Conservation (phyloP, 2,113 vertebrate genomes). For the Oncorhynchus clarkii region DNA sequence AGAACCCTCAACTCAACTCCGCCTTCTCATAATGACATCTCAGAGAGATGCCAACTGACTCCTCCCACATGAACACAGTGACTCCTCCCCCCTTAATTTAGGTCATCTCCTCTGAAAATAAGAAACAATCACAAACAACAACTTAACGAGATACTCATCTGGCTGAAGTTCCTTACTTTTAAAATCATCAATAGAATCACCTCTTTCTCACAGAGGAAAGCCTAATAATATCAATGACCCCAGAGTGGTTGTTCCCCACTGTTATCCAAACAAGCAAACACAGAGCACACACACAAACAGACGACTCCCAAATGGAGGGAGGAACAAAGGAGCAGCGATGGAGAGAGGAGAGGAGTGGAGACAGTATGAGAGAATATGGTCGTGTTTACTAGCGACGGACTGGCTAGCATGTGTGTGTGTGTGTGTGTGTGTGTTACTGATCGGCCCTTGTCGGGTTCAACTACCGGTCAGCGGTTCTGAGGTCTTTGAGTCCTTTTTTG, state of each 20-base stretch:
- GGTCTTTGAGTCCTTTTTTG: conserved; percentile 75
- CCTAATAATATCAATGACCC: conserved; percentile 6
- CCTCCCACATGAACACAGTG: background rate
- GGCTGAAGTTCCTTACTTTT: conserved; percentile 10
- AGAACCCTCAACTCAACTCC: too few species aligned
- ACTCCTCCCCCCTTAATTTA: background rate
- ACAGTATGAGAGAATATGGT: conserved; percentile 65
- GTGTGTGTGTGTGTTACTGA: conserved; percentile 16
- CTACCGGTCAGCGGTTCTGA: conserved; percentile 72
- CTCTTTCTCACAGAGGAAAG: conserved; percentile 6
- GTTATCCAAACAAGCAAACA: conserved; percentile 42
- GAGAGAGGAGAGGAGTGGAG: background rate
- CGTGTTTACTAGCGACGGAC: conserved; percentile 64
- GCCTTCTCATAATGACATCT: conserved; percentile 12
- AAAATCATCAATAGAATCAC: conserved; percentile 26
- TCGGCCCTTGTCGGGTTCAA: conserved; percentile 72
- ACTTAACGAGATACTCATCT: background rate
- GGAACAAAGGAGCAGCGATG: conserved; percentile 57
- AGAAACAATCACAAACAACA: conserved; percentile 4
- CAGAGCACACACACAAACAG: conserved; percentile 34
- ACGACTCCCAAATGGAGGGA: conserved; percentile 46
- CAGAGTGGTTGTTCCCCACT: conserved; percentile 9
- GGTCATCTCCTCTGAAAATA: conserved; percentile 23
- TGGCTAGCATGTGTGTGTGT: too few species aligned
- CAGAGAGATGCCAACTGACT: background rate